Evolutionary conservation across 2,888 invertebrate species (phyloP), one percentile per base, ranked within the genome.

Genomic region (Apeira syringaria): DNA sequence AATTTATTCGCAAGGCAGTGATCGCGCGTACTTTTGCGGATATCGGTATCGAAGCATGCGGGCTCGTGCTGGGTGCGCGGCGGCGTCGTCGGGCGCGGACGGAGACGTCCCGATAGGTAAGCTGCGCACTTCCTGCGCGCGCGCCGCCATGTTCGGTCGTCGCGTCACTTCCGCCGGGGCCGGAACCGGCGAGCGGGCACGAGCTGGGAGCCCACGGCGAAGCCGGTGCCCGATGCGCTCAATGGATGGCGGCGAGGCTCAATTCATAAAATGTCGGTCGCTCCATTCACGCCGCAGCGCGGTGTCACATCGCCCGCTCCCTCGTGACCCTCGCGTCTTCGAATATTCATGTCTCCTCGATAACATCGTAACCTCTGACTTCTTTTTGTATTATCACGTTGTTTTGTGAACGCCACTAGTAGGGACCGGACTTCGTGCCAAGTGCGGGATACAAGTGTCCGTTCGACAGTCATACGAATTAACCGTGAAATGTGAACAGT

Each of bases 81-180:
- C 66, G 68, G 62, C 62, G 68, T 61, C 62, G 66, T 62, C 66
- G 68, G 67, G 71, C 68, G 68, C 69, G 56, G 74, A 64, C 75
- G 73, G 72, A 83, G 81, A 80, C 80, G 80, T 86, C 85, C 85
- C 82, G 82, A 74, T 85, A 83, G 88, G 88, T 87, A 85, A 88
- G 89, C 88, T 88, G 88, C 88, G 88, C 88, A 88, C 85, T 88
- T 88, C 87, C 88, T 88, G 88, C 87, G 81, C 79, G 84, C 80
- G 76, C 84, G 87, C 85, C 86, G 87, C 87, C 88, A 87, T 86
- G 80, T 87, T 88, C 86, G 76, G 79, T 67, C 70, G 76, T 76
- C 74, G 79, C 87, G 87, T 86, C 86, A 87, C 83, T 84, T 87
- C 87, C 86, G 82, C 70, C 75, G 73, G 69, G 76, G 74, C 79